Evolutionary conservation across 2,113 vertebrate species (phyloP), one percentile per base, ranked within the genome.

Genomic region (Paedocypris sp.): DNA sequence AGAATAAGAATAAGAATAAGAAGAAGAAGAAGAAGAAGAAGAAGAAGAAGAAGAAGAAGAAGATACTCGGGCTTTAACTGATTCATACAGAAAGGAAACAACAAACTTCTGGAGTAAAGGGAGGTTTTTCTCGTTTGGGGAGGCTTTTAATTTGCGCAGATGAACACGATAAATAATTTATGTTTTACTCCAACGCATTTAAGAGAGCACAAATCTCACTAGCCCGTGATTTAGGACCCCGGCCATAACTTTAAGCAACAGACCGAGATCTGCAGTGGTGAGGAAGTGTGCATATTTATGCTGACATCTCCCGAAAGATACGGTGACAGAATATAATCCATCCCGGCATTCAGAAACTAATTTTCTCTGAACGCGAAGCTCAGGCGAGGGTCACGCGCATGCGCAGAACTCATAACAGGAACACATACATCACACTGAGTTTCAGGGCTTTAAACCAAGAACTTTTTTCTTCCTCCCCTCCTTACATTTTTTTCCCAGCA

Each of bases 351-450:
- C 47, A 32, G 31, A 54, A 61, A 57, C 50, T 66, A 66, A 63
- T 64, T 66, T 70, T 70, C 64, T 68, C 36, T 31, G 45, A 54
- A 74, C 60, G 31, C 57, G 63, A 58, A 67, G 60, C 57, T 66
- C 53, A 68, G 60, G 56, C 35, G 39, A 16, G 36, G 60, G 51
- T 54, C 26, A 48, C 45, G 39, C 13, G 19, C 19, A 53, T 28
- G 54, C 42, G 64, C 41, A 64, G 62, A 56, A 26, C 36, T 60
- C 26, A 48, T 67, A 69, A 60, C 52, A 60, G 61, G 59, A 66
- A 72, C 49, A 54, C 53, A 74, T 66, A 46, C 22, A 74, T 74
- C 69, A 70, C 65, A 75, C 73, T 77, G 57, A 63, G 69, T 66
- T 50, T 60, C 46, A 62, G 43, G 47, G 52, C 48, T 70, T 69